Evolutionary conservation across 2,888 invertebrate species (phyloP).

Genomic region (Labia minor): DNA sequence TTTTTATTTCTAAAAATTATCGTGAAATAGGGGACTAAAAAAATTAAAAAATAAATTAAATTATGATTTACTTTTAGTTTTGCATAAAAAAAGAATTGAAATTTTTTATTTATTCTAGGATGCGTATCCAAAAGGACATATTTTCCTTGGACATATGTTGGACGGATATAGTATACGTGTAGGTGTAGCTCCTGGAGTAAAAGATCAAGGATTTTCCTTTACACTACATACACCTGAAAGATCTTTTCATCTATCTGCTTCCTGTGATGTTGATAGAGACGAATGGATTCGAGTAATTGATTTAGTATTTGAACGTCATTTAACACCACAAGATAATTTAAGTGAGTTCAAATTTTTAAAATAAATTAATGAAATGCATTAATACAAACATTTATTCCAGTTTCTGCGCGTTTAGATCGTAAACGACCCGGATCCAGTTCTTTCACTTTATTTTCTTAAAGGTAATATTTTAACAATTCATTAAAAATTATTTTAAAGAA

Average conservation of each 20-base stretch:
- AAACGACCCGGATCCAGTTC: constrained; percentile 62
- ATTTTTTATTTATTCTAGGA: constrained; percentile 41
- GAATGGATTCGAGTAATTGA: constrained; percentile 71
- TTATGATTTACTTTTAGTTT: too few species aligned
- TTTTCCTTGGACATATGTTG: constrained; percentile 68
- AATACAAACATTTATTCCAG: constrained; percentile 36
- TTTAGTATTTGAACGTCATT: constrained; percentile 58
- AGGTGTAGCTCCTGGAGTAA: constrained; percentile 54
- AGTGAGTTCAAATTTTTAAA: constrained; percentile 42
- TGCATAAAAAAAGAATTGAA: too few species aligned
- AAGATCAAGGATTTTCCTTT: constrained; percentile 70
- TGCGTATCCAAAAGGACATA: constrained; percentile 82
- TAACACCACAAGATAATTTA: constrained; percentile 67
- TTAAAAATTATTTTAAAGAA: too few species aligned
- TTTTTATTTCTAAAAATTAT: too few species aligned
- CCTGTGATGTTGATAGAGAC: constrained; percentile 62
- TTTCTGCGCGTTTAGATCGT: constrained; percentile 57
- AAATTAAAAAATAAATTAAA: too few species aligned
- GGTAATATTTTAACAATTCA: constrained; percentile 44
- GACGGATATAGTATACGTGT: constrained; percentile 65
- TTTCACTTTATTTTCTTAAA: constrained; percentile 64
- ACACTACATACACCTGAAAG: constrained; percentile 71
- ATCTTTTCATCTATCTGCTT: constrained; percentile 63
- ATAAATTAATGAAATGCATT: constrained; percentile 17
- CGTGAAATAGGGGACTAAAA: too few species aligned